phyloP scores from a whole-genome alignment of 2,113 vertebrate genomes.

The Lonchura striata region DNA sequence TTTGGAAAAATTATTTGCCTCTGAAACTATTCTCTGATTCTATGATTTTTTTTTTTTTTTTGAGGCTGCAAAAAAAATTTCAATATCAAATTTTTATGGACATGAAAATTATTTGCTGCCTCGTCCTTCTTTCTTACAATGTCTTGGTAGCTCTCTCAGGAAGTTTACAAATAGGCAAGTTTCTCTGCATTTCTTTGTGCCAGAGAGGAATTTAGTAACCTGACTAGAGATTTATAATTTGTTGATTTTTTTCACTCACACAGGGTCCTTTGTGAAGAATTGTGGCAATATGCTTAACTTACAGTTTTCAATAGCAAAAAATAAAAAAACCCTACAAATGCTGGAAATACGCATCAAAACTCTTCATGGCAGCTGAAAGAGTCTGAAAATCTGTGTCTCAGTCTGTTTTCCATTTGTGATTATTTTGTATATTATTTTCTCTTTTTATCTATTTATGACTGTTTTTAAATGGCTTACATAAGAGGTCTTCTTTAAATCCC shows the following conservation, averaged over 20 bases:
- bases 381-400: background rate
- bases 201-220: background rate
- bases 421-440: background rate
- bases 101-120: background rate
- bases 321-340: background rate
- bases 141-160: background rate
- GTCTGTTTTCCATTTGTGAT: background rate
- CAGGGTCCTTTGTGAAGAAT: background rate
- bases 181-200: background rate
- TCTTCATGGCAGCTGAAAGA: background rate
- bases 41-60: background rate
- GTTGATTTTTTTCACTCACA: fast-evolving
- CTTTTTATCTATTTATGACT: background rate
- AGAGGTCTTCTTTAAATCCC: background rate
- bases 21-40: background rate
- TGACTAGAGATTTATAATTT: background rate
- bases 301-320: background rate
- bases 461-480: background rate
- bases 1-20: background rate
- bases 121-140: background rate
- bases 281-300: background rate
- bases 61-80: background rate
- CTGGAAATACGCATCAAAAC: background rate
- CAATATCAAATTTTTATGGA: background rate
- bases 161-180: background rate